Evolutionary conservation across 2,888 invertebrate genomes (phyloP).

Genomic region (Blastobasis adustella): DNA sequence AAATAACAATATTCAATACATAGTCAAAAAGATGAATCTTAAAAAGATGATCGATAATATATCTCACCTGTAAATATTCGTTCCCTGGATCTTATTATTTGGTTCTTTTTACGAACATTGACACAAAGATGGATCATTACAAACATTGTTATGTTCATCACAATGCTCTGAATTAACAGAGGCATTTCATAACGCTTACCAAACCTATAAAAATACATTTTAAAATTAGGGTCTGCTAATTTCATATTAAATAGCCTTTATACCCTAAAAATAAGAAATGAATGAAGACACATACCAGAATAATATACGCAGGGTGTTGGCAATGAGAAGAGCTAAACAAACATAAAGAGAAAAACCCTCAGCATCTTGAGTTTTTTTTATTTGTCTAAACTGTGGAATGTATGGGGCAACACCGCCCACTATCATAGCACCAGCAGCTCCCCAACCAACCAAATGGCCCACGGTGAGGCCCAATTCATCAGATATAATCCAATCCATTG

Average conservation of each 20-base stretch:
- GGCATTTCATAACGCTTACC: constrained; percentile 98
- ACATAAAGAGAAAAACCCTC: constrained; percentile 98
- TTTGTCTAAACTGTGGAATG: constrained; percentile 96
- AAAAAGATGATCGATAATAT: background rate
- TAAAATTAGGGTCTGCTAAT: background rate
- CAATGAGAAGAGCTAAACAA: constrained; percentile 94
- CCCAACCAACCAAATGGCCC: constrained; percentile 84
- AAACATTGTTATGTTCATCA: constrained; percentile 98
- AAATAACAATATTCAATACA: too few species aligned
- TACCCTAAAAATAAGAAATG: too few species aligned
- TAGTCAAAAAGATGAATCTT: too few species aligned
- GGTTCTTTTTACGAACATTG: constrained; percentile 86
- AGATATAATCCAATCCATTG: constrained; percentile 86
- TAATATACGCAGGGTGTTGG: constrained; percentile 96
- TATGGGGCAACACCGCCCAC: constrained; percentile 97
- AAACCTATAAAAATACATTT: constrained; percentile 84
- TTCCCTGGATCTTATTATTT: constrained; percentile 83
- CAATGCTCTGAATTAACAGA: constrained; percentile 94
- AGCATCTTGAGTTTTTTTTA: constrained; percentile 91
- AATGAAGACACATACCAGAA: constrained; percentile 89
- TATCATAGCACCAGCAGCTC: constrained; percentile 92
- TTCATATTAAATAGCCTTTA: too few species aligned
- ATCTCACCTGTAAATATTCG: constrained; percentile 87
- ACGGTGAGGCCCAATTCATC: constrained; percentile 84
- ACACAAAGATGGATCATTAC: constrained; percentile 96